Evolutionary conservation across 2,797 vertebrate species (phyloP).

Genomic region (Lepus oiostolus): DNA sequence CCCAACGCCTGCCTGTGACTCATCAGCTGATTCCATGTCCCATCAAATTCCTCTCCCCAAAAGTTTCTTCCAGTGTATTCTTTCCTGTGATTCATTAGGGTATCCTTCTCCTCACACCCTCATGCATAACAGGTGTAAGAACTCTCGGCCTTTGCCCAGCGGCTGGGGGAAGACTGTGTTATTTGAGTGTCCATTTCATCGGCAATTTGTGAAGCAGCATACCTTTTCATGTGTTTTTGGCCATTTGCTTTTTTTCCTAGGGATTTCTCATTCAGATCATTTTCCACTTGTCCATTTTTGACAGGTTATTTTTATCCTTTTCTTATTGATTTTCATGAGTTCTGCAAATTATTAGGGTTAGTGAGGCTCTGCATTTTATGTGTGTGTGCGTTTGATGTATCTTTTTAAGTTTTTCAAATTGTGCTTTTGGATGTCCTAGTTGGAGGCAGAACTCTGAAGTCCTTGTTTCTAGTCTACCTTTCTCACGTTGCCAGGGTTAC

Average conservation of each 20-base stretch:
- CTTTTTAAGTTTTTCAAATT: neutral
- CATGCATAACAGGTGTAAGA: neutral
- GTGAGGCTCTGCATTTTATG: neutral
- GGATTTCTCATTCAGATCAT: neutral
- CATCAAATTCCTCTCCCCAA: neutral
- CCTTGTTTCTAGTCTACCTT: neutral
- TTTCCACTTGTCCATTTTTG: conserved; percentile 1
- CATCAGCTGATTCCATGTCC: no score
- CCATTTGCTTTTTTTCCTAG: neutral
- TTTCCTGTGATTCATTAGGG: neutral
- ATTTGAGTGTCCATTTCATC: neutral
- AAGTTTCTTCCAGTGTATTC: neutral
- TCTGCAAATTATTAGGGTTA: neutral
- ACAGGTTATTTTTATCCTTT: conserved; percentile 11
- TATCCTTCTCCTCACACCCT: neutral
- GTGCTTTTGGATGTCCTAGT: no score
- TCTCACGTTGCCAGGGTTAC: neutral
- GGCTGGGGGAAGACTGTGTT: neutral
- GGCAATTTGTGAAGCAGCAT: neutral
- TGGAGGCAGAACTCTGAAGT: neutral
- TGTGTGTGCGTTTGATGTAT: neutral
- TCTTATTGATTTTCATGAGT: neutral
- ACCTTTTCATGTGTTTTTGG: conserved; percentile 29
- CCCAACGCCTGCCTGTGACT: no score
- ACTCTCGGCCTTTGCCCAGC: neutral